phyloP scores from a whole-genome alignment of 23 tunicate genomes.

The Oikopleura dioica region DNA sequence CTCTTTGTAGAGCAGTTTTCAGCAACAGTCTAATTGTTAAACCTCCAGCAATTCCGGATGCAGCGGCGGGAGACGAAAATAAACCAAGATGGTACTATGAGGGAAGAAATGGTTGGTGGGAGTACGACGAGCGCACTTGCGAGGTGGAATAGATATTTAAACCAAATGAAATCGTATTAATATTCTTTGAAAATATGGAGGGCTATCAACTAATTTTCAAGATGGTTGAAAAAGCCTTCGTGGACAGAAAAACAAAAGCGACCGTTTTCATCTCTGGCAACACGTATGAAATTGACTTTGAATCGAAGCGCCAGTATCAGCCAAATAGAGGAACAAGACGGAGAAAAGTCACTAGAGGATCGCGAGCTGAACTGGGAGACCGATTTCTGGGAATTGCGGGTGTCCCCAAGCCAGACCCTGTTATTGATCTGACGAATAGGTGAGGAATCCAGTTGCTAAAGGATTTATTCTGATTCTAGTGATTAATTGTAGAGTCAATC shows the following conservation, averaged over 20 bases:
- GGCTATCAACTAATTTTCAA: too few species aligned
- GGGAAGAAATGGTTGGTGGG: conserved; percentile 95
- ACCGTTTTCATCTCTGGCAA: conserved; percentile 58
- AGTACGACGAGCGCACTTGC: conserved; percentile 73
- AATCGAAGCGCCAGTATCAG: conserved; percentile 36
- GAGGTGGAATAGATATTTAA: too few species aligned
- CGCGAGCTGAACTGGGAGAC: too few species aligned
- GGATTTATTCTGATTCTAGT: too few species aligned
- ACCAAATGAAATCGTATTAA: too few species aligned
- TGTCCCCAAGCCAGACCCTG: neutral
- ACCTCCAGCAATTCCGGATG: neutral
- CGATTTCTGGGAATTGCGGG: conserved; percentile 10
- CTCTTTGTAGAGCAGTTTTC: too few species aligned
- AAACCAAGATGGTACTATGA: conserved; percentile 35
- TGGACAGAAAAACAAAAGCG: conserved; percentile 15
- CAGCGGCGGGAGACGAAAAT: neutral
- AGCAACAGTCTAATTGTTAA: too few species aligned
- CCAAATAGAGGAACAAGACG: conserved; percentile 33
- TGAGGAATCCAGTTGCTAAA: too few species aligned
- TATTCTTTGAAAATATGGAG: too few species aligned
- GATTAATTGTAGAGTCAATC: too few species aligned
- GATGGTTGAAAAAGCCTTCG: conserved; percentile 60
- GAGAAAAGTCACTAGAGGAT: conserved; percentile 60
- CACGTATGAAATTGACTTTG: conserved; percentile 52
- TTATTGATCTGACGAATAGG: neutral